phyloP scores from a whole-genome alignment of 2,888 invertebrate genomes.

The Mellilla xanthometata region DNA sequence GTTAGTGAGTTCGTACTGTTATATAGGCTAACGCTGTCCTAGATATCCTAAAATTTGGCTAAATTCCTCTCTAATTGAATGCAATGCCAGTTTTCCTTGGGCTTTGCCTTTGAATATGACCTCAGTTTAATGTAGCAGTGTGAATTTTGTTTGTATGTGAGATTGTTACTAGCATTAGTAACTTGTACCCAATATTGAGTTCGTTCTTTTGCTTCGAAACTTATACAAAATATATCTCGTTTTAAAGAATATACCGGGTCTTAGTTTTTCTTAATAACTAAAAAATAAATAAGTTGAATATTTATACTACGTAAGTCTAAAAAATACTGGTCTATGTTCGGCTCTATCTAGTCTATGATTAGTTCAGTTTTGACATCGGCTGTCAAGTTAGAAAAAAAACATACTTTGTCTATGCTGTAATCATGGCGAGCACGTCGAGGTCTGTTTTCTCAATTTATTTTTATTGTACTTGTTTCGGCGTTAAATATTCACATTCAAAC shows the following conservation, averaged over 20 bases:
- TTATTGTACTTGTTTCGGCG: conserved; percentile 46
- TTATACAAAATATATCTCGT: too few species aligned
- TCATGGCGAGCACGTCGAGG: conserved; percentile 87
- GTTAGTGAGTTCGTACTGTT: background rate
- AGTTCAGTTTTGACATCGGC: conserved; percentile 12
- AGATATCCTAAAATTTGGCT: background rate
- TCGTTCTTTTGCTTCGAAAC: too few species aligned
- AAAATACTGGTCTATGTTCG: too few species aligned
- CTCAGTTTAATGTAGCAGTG: conserved; percentile 32
- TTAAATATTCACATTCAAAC: conserved; percentile 39
- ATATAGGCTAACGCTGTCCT: conserved; percentile 1
- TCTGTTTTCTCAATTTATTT: conserved; percentile 74
- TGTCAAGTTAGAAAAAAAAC: conserved; percentile 28
- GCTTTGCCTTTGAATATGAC: conserved; percentile 32
- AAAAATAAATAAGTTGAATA: too few species aligned
- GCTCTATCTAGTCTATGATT: background rate
- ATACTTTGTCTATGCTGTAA: conserved; percentile 58
- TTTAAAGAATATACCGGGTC: too few species aligned
- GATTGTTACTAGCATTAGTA: too few species aligned
- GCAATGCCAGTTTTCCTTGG: conserved; percentile 23
- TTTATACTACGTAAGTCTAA: too few species aligned
- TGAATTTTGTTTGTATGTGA: too few species aligned
- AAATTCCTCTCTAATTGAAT: conserved; percentile 42
- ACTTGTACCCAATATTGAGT: too few species aligned
- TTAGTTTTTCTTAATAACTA: too few species aligned